Conservation (phyloP, 30 jellyfish, hydroid and myxozoan species). For the Cassiopea xamachana region DNA sequence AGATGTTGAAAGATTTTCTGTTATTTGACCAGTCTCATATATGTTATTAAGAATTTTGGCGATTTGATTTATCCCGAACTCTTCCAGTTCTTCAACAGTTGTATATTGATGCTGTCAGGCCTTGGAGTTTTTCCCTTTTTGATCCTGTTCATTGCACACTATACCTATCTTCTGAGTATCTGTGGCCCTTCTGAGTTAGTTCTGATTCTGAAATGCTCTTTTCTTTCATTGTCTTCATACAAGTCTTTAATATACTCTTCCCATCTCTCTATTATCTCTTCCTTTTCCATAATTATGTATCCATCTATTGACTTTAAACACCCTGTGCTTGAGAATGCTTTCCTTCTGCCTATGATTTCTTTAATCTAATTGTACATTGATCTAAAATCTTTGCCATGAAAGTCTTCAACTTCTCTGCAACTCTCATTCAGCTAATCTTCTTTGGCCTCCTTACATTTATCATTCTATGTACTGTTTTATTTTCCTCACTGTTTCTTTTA, state of each 20-base stretch:
- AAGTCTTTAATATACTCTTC: not conserved
- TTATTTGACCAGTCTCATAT: not conserved
- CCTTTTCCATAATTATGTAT: not conserved
- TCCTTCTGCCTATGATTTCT: not conserved
- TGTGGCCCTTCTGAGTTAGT: not conserved
- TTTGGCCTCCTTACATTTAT: not conserved
- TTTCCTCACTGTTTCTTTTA: not conserved
- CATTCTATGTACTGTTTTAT: too few relatives aligned
- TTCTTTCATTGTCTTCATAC: not conserved
- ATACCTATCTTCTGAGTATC: not conserved
- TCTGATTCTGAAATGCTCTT: not conserved
- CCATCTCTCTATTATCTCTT: not conserved
- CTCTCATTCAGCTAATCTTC: not conserved
- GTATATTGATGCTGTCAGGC: not conserved
- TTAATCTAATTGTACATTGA: not conserved
- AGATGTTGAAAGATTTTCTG: not conserved
- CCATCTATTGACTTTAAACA: not conserved
- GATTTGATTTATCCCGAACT: not conserved
- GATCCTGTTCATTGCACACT: not conserved
- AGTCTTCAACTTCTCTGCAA: not conserved
- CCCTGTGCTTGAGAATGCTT: not conserved
- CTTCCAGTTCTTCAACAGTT: not conserved
- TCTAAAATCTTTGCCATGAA: not conserved
- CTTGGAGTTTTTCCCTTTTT: not conserved
- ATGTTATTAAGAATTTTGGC: not conserved